Conservation (phyloP, 2,113 vertebrate genomes). For the Emydocephalus ijimae region DNA sequence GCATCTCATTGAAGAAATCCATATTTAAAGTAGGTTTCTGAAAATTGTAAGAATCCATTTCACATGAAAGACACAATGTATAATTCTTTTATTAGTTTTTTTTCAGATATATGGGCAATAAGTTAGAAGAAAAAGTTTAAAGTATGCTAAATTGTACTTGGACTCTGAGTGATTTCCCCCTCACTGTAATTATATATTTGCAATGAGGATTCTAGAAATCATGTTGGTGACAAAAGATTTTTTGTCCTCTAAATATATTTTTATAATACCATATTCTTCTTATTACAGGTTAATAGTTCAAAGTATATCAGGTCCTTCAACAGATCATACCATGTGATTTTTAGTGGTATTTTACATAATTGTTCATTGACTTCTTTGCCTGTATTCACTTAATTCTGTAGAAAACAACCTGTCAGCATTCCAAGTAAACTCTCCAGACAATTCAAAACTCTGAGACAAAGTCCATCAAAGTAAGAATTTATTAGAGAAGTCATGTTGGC, state of each 20-base stretch:
- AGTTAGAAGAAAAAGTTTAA: not conserved
- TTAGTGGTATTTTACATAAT: constrained; percentile 10
- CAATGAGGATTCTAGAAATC: not conserved
- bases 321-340: constrained; percentile 21
- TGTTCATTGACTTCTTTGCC: not conserved
- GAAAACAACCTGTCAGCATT: not conserved
- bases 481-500: too few species aligned
- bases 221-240: not conserved
- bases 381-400: not conserved
- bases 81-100: not conserved
- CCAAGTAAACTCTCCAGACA: too few species aligned
- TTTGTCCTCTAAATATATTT: not conserved
- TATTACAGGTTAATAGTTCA: not conserved
- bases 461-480: too few species aligned
- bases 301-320: constrained; percentile 21
- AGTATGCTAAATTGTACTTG: not conserved
- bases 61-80: not conserved
- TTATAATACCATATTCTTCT: not conserved
- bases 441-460: too few species aligned
- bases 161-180: not conserved
- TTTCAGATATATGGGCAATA: not conserved
- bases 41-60: not conserved
- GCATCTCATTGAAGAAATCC: not conserved
- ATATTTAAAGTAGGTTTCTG: not conserved
- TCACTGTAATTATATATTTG: not conserved